phyloP scores from a whole-genome alignment of 1,140 invertebrate genomes.

The Hesperophylax magnus region DNA sequence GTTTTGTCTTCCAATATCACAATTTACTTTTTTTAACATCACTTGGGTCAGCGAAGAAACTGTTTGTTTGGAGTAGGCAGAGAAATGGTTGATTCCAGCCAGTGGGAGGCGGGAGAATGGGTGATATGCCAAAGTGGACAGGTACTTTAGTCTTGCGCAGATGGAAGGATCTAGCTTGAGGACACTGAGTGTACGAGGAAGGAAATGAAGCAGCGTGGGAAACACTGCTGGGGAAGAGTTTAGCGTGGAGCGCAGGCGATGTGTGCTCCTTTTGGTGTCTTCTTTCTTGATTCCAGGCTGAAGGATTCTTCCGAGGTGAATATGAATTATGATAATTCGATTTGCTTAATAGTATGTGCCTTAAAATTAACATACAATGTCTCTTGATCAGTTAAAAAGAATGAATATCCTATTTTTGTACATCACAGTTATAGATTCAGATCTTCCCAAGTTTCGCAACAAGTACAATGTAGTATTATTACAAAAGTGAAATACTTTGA shows the following conservation, averaged over 20 bases:
- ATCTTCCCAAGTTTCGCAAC: conserved; percentile 54
- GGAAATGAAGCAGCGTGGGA: conserved; percentile 8
- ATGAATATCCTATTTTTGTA: conserved; percentile 56
- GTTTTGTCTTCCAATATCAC: conserved; percentile 45
- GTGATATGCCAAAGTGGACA: conserved; percentile 40
- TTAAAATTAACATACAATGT: conserved; percentile 55
- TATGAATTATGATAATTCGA: conserved; percentile 45
- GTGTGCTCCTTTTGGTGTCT: neutral
- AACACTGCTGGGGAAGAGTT: neutral
- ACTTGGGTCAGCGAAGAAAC: conserved; percentile 18
- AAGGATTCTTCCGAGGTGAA: conserved; percentile 21
- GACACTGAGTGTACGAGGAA: conserved; percentile 27
- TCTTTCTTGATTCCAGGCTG: neutral
- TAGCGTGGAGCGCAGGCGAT: neutral
- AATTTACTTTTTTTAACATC: conserved; percentile 37
- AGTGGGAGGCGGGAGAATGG: neutral
- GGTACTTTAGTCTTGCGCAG: conserved; percentile 41
- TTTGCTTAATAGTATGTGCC: conserved; percentile 53
- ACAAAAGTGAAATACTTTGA: conserved; percentile 31
- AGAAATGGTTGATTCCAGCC: conserved; percentile 1
- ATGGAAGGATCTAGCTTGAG: conserved; percentile 30
- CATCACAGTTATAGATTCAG: conserved; percentile 58
- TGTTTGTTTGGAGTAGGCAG: neutral
- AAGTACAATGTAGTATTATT: conserved; percentile 39
- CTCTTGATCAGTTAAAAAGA: conserved; percentile 49